Base-by-base conservation (phyloP, 2,113 vertebrate species). In the Onychostoma macrolepis region DNA sequence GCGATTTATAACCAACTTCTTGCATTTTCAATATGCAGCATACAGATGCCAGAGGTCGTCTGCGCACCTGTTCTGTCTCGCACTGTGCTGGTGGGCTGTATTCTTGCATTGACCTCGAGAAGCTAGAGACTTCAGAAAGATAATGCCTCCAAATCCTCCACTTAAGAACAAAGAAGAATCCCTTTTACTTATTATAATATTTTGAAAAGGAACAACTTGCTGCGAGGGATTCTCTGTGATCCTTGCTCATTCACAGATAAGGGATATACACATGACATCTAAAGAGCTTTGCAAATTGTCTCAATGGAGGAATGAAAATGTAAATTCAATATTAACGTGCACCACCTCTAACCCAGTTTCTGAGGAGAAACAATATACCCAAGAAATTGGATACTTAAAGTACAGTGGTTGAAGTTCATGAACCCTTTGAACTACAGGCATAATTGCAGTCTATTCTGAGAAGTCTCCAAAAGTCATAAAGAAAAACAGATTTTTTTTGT, bases 161-260 rank as follows among this genome's bases (percentile, higher is more conserved):
- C 19, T 84, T 53, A 84, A 84, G 67, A 84, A 56, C 82, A 84
- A 84, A 41, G 33, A 21, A 74, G 48, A 84, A 71, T 61, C 53
- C 6, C 24, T 24, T 80, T 38, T 6, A 80, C 33, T 50, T 84
- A 28, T 45, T 67, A 72, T 36, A 84, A 84, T 72, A 56, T 17
- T 36, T 38, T 71, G 11, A 74, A 71, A 38, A 84, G 36, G 53
- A 61, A 61, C 78, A 80, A 61, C 19, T 65, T 83, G 58, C 61
- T 69, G 28, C 61, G 12, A 36, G 67, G 67, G 82, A 72, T 83
- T 83, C 45, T 83, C 61, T 67, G 8, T 69, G 41, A 65, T 84
- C 17, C 21, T 19, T 50, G 9, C 17, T 48, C 41, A 30, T 41
- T 65, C 61, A 43, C 61, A 30, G n/a, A 30, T 63, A 82, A 43